Percentiles rank a stretch among this genome's conserved stretches.
phyloP scores from a whole-genome alignment of 2,888 invertebrate species.

The Pogonocherus hispidulus region DNA sequence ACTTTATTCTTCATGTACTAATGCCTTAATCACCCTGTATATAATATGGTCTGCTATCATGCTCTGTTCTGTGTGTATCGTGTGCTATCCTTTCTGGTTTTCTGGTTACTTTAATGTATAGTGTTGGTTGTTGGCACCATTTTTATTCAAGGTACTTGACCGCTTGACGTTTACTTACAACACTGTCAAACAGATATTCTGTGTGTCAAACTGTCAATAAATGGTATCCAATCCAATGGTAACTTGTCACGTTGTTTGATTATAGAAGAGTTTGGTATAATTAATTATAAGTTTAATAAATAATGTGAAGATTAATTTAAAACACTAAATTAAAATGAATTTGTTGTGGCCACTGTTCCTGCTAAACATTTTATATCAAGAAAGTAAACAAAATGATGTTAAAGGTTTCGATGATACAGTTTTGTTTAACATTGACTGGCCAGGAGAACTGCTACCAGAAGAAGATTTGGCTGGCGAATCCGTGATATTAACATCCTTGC shows the following conservation, averaged over 20 bases:
- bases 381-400: slow-evolving; percentile 69
- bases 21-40: too few relatives aligned
- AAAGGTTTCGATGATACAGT: slow-evolving; percentile 88
- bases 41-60: too few relatives aligned
- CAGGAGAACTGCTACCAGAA: slow-evolving; percentile 69
- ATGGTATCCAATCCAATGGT: slow-evolving; percentile 11
- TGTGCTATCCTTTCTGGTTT: too few relatives aligned
- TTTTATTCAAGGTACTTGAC: too few relatives aligned
- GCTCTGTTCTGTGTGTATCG: too few relatives aligned
- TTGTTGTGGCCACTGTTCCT: not conserved
- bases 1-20: too few relatives aligned
- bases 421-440: slow-evolving; percentile 85
- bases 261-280: not conserved
- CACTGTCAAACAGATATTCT: too few relatives aligned
- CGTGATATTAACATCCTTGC: slow-evolving; percentile 79
- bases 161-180: too few relatives aligned
- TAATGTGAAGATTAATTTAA: slow-evolving; percentile 11
- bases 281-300: not conserved
- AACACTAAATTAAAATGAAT: slow-evolving; percentile 2
- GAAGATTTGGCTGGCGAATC: slow-evolving; percentile 71
- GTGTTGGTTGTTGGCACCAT: too few relatives aligned
- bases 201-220: too few relatives aligned
- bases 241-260: slow-evolving; percentile 22
- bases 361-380: slow-evolving; percentile 1
- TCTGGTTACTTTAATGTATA: too few relatives aligned